Base-by-base conservation (phyloP, 2,797 vertebrate species). In the Myotis vivesi region DNA sequence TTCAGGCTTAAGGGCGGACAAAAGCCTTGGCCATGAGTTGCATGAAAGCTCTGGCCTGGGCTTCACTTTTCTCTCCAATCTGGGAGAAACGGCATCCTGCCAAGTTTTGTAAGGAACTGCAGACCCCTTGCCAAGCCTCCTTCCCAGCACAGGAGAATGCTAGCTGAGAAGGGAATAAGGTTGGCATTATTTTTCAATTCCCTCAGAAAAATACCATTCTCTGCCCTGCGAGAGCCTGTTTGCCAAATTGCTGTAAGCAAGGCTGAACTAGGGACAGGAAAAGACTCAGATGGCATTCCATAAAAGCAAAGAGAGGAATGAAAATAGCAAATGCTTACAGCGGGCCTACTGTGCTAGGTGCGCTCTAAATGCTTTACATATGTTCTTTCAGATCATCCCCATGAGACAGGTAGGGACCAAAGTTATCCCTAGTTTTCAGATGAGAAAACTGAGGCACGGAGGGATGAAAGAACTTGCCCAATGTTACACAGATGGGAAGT, bases 241-340 rank as follows among this genome's bases (percentile, higher is more conserved):
- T 95, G 89, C 86, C 96, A 95, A 77, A 92, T n/a, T 92, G 79
- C 93, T 91, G 88, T 95, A 81, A 92, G 87, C 59, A 84, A 86
- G 95, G 82, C 86, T 83, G 51, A 95, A 20, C 72, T 64, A 76
- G 64, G 28, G 93, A 93, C 33, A 71, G 92, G 84, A 93, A 91
- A 82, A 77, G 81, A 89, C 84, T 82, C 28, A 46, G 86, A 89
- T 41, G 88, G 66, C 49, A 46, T 89, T 92, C 83, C 25, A 13
- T 57, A 57, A 87, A 94, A 77, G 49, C 25, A 77, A 71, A 85
- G 87, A 68, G 79, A 82, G 46, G 22, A 53, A 15, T 19, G 23
- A 36, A 71, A 77, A 68, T 4, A 69, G 75, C 62, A 77, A 85
- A 51, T 30, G 68, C 44, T 36, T 12, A 25, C 4, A 17, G 57